These are phyloP conservation scores for Hypanus sabinus DNA, from an alignment of 2,113 vertebrate species.

Conservation along the genomic window DNA sequence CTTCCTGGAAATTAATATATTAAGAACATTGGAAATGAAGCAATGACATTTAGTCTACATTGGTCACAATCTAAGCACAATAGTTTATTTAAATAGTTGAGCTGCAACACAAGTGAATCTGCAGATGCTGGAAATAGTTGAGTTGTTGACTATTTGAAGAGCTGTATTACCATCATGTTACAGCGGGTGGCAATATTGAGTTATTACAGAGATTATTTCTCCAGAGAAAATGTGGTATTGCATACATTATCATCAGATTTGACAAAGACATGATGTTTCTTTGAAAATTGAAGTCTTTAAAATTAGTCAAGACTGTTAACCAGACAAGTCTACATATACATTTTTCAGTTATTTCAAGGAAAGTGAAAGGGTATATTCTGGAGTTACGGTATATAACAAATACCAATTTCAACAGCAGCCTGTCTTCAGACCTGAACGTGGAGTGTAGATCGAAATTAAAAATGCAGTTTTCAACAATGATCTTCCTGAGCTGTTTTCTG, in stretches of 20 bases:
- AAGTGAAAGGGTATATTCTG: too few species aligned
- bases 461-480: too few species aligned
- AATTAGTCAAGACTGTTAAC: neutral
- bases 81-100: neutral
- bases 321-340: neutral
- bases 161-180: neutral
- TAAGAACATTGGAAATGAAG: neutral
- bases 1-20: too few species aligned
- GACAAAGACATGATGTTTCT: neutral
- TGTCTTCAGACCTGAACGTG: too few species aligned
- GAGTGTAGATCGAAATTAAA: too few species aligned
- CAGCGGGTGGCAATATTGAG: constrained; percentile 19
- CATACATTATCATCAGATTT: neutral
- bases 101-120: too few species aligned
- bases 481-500: too few species aligned
- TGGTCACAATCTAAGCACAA: neutral
- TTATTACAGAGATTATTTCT: neutral
- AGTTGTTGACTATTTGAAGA: neutral
- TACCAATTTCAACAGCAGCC: too few species aligned
- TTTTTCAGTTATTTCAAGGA: too few species aligned
- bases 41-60: neutral
- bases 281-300: neutral
- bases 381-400: too few species aligned
- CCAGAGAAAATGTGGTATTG: neutral
- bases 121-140: too few species aligned